These are phyloP conservation scores for Hirundo rustica DNA, from an alignment of 2,797 vertebrate species.

Conservation along the genomic window DNA sequence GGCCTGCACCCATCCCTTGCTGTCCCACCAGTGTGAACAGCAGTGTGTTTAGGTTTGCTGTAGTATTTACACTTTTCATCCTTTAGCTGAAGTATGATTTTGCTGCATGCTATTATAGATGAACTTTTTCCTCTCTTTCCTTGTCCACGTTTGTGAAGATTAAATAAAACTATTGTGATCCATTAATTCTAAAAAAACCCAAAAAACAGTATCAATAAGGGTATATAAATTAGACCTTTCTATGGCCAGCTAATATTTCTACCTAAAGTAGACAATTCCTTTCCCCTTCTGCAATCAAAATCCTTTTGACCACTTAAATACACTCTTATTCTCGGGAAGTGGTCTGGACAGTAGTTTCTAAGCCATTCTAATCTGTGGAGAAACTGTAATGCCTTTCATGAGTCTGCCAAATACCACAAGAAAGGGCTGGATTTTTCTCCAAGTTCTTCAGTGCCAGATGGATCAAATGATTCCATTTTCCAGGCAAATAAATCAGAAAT, in stretches of 20 bases:
- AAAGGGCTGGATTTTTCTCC: conserved; percentile 53
- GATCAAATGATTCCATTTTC: conserved; percentile 64
- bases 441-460: conserved; percentile 55
- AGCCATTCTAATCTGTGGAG: conserved; percentile 59
- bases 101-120: not conserved
- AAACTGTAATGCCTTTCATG: conserved; percentile 61
- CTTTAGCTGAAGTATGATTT: not conserved
- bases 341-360: conserved; percentile 61
- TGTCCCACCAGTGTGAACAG: not conserved
- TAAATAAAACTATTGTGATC: not conserved
- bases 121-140: not conserved
- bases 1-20: not conserved
- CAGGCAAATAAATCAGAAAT: conserved; percentile 62
- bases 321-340: conserved; percentile 45
- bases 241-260: not conserved
- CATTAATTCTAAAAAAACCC: not conserved
- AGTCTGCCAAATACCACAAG: conserved; percentile 64
- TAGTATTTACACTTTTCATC: not conserved
- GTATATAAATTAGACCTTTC: not conserved
- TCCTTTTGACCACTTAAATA: conserved; percentile 50
- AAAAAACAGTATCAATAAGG: fast-evolving
- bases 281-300: conserved; percentile 23
- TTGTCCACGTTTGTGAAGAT: not conserved
- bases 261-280: conserved; percentile 25
- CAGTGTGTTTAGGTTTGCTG: not conserved